A percentile compares a stretch with the other conserved stretches of the same genome.
phyloP scores from a whole-genome alignment of 2,113 vertebrate species.

The Mirza zaza region DNA sequence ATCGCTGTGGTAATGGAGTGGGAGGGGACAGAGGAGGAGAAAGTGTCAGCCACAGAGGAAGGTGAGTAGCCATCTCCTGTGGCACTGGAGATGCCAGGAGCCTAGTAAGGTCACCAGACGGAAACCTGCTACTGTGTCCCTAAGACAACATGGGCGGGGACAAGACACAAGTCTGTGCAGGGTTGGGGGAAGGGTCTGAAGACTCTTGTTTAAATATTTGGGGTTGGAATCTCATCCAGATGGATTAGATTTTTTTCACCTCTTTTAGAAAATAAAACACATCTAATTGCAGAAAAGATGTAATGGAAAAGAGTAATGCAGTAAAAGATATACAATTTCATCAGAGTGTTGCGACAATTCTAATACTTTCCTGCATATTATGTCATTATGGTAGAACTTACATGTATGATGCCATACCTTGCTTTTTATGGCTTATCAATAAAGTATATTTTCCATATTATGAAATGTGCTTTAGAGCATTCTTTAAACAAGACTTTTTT shows the following conservation, averaged over 20 bases:
- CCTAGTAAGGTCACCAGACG: neutral
- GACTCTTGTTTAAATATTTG: neutral
- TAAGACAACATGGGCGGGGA: neutral
- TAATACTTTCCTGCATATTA: neutral
- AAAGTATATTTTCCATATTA: neutral
- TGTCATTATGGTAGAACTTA: neutral
- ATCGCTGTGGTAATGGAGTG: slow-evolving; percentile 50
- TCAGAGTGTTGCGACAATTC: neutral
- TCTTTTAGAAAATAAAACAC: slow-evolving; percentile 5
- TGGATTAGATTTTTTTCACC: neutral
- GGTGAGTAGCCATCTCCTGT: neutral
- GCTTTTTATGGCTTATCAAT: neutral
- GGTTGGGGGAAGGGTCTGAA: too few relatives aligned
- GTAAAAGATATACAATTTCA: neutral
- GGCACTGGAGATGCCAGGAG: neutral
- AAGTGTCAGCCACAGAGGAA: neutral
- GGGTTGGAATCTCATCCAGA: neutral
- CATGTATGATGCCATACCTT: neutral
- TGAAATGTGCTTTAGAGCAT: neutral
- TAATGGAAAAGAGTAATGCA: neutral
- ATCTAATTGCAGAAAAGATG: neutral
- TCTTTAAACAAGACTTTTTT: neutral
- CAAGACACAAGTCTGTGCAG: neutral
- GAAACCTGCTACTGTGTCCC: neutral
- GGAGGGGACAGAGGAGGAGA: neutral